Evolutionary conservation across 1,140 invertebrate genomes (phyloP), one percentile per base, ranked within the genome.

Genomic region (Tetragnatha versicolor): DNA sequence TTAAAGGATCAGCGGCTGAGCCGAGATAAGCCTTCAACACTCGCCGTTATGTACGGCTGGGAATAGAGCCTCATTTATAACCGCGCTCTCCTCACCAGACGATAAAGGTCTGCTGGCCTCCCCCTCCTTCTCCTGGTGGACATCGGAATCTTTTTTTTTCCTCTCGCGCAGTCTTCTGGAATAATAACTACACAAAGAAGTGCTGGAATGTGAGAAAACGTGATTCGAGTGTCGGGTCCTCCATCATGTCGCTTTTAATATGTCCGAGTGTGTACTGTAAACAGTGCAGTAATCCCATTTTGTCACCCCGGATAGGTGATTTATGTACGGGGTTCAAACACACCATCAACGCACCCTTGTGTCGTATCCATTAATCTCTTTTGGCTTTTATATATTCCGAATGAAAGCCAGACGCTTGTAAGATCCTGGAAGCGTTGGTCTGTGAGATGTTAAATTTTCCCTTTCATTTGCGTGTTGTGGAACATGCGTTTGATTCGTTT

Each of bases 1-100:
- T 77, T 77, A 77, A 77, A 77, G 61, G 73, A 77, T 77, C 73
- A 77, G 73, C 61, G 73, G 73, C 31, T 65, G 73, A 77, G 73
- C 73, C 61, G n/a, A 65, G 73, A 77, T 77, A 77, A 77, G 73
- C 73, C 73, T 47, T 63, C 60, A 65, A 77, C 73, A 65, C 73
- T 75, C 73, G 45, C 73, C 31, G 60, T 77, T 77, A 77, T 77
- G 73, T 77, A 66, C 58, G 61, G 60, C 33, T 33, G 73, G 73
- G 73, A 66, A 77, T 77, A 77, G 73, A 55, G 42, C 47, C 73
- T 77, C 61, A 77, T 77, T 77, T 77, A 77, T 77, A 77, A 77
- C 73, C 73, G 73, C 73, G 61, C 35, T 55, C 55, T 47, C 35
- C 39, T 63, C 72, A 3, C 22, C 61, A 53, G 73, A 77, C 73